A percentile compares a stretch with the other conserved stretches of the same genome.
Evolutionary conservation across 2,888 invertebrate species (phyloP).

Genomic region (Cryptocephalus primarius): DNA sequence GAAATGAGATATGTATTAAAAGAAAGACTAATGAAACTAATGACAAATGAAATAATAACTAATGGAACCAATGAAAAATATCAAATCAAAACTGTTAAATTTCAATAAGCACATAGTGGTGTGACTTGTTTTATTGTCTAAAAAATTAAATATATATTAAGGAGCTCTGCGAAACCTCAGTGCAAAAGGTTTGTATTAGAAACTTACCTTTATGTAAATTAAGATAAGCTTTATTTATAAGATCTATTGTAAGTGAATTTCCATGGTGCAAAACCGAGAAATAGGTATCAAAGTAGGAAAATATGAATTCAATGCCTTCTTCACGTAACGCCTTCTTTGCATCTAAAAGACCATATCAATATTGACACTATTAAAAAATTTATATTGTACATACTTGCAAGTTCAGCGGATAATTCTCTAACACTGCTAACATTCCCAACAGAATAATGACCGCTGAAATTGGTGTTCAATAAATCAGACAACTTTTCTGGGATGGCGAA

Average conservation of each 20-base stretch:
- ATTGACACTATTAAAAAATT: conserved; percentile 5
- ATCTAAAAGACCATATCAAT: conserved; percentile 28
- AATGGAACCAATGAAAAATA: not conserved
- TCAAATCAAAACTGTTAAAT: not conserved
- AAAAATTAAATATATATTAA: not conserved
- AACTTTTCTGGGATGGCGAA: conserved; percentile 59
- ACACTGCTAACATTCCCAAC: conserved; percentile 53
- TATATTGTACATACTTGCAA: conserved; percentile 7
- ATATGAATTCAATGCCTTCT: conserved; percentile 46
- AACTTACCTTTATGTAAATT: conserved; percentile 27
- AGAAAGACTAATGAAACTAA: too few relatives aligned
- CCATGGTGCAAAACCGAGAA: conserved; percentile 63
- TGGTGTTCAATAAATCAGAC: conserved; percentile 51
- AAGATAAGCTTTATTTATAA: conserved; percentile 42
- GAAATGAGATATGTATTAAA: too few relatives aligned
- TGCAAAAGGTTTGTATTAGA: not conserved
- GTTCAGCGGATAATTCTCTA: conserved; percentile 42
- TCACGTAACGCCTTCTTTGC: conserved; percentile 33
- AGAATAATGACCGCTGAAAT: conserved; percentile 47
- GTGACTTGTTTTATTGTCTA: not conserved
- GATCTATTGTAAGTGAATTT: conserved; percentile 46
- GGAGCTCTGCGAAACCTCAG: not conserved
- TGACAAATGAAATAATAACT: too few relatives aligned
- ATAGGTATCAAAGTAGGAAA: conserved; percentile 68
- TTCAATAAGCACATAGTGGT: not conserved